Evolutionary conservation across 2,113 vertebrate species (phyloP).

Genomic region (Ptilorrhoa leucosticta): DNA sequence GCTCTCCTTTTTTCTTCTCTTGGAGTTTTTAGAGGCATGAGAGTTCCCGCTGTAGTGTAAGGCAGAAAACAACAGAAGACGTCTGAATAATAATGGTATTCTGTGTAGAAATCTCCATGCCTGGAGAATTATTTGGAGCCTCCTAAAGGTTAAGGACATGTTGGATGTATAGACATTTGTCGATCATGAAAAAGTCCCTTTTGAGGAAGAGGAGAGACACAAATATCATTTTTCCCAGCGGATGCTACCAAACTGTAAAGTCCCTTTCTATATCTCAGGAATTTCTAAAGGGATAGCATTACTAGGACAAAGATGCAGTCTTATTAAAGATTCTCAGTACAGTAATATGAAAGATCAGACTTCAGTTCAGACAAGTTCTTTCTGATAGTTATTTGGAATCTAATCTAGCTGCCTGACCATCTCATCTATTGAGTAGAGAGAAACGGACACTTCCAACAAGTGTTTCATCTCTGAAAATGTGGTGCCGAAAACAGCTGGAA

Average conservation of each 20-base stretch:
- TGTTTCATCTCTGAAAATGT: not conserved
- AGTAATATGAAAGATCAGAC: not conserved
- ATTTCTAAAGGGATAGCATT: not conserved
- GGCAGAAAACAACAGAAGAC: not conserved
- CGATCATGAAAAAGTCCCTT: not conserved
- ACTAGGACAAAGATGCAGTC: not conserved
- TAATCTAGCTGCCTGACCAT: not conserved
- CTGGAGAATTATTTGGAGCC: conserved; percentile 8
- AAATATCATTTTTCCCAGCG: not conserved
- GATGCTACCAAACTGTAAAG: not conserved
- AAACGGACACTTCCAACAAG: not conserved
- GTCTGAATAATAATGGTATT: not conserved
- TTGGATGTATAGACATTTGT: not conserved
- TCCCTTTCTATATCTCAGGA: not conserved
- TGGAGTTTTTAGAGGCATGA: conserved; percentile 15
- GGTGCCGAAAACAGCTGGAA: not conserved
- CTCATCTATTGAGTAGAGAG: not conserved
- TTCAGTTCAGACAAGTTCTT: not conserved
- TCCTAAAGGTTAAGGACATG: conserved; percentile 20
- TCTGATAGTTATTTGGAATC: not conserved
- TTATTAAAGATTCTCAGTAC: not conserved
- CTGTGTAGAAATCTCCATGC: not conserved
- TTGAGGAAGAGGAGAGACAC: not conserved
- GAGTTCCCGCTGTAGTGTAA: not conserved
- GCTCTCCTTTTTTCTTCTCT: conserved; percentile 37